Evolutionary conservation across 1,140 invertebrate genomes (phyloP), one percentile per base, ranked within the genome.

Genomic region (Drosophila leontia): DNA sequence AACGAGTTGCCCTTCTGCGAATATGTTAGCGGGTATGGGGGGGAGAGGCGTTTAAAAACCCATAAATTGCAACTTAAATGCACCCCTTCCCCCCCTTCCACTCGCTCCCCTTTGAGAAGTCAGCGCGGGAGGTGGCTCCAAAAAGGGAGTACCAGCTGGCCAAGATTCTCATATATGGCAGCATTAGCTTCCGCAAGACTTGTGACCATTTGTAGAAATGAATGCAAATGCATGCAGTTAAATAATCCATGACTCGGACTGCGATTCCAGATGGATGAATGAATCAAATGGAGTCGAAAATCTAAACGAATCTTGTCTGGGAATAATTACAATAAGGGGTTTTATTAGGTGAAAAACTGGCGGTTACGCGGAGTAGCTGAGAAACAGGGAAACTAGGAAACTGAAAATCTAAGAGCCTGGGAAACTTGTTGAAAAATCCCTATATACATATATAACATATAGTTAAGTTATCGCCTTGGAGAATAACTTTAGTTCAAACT

Each of bases 51-150:
- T 82, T 82, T 82, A 82, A 75, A 82, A 82, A 42, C 37, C 76
- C 81, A 84, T 84, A 84, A 84, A 84, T 84, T 82, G 29, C 32
- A 23, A 57, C 65, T 58, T 68, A 72, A 83, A 71, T 84, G 76
- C 53, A 23, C 26, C 8, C 26, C 13, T 0, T 4, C 13, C 0
- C 4, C n/a, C 9, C 4, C 55, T 47, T 23, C 2, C 2, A 23
- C 23, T 23, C 23, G 23, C 26, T 11, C 23, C 11, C 23, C 23
- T 23, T 23, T 23, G 32, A 26, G 26, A 26, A 26, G 26, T 26
- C 3, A 26, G 26, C 6, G 32, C 17, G 26, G 35, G 35, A 35
- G 29, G 37, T 50, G 51, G 15, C 6, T 37, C 51, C 53, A 4
- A 53, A 69, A 69, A 41, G 34, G 60, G 59, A 32, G 44, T 26